These are phyloP conservation scores for Chrysina gloriosa DNA, from an alignment of 2,888 invertebrate species.

Conservation along the genomic window DNA sequence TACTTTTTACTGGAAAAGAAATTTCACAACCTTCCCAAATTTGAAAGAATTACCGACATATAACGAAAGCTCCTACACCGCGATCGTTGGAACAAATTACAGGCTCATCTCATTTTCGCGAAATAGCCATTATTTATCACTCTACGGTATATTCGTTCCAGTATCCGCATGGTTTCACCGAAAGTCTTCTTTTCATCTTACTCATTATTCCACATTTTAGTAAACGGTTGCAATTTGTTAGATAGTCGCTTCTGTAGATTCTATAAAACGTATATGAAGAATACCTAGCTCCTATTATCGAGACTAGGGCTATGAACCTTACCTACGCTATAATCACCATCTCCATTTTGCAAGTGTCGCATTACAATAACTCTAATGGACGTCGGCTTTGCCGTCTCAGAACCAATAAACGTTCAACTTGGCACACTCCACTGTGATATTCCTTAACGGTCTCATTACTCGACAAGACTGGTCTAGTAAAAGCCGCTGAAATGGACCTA, in stretches of 20 bases:
- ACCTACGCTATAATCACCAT: neutral
- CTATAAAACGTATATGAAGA: neutral
- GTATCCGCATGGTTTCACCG: neutral
- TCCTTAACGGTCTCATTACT: conserved; percentile 47
- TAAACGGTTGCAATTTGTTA: neutral
- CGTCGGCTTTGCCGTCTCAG: conserved; percentile 21
- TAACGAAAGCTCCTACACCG: too few relatives aligned
- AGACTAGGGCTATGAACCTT: neutral
- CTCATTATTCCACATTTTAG: conserved; percentile 1
- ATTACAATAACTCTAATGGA: conserved; percentile 41
- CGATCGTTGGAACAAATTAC: neutral
- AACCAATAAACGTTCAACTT: conserved; percentile 49
- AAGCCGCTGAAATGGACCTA: conserved; percentile 40
- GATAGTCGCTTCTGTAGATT: neutral
- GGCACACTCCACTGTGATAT: conserved; percentile 46
- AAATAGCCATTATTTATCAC: neutral
- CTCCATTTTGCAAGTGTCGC: conserved; percentile 25
- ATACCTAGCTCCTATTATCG: neutral
- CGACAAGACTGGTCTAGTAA: conserved; percentile 36
- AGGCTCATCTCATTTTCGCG: neutral
- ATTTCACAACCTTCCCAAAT: too few relatives aligned
- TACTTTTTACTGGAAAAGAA: too few relatives aligned
- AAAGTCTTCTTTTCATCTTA: neutral
- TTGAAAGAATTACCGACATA: too few relatives aligned
- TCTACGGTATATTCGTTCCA: neutral